Evolutionary conservation across 2,888 invertebrate genomes (phyloP).

Genomic region (Augiades crinisus): DNA sequence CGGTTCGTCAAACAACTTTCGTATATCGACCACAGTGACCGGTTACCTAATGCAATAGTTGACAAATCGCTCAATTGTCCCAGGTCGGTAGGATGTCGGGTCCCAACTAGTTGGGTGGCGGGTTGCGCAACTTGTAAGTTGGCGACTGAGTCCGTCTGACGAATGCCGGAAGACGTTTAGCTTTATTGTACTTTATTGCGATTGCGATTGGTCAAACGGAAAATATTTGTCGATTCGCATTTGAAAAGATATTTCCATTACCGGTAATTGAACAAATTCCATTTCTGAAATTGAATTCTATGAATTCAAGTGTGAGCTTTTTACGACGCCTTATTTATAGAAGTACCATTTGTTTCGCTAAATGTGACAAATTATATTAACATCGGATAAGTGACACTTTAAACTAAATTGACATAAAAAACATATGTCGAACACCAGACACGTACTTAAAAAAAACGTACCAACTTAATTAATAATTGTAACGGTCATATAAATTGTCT

Average conservation of each 20-base stretch:
- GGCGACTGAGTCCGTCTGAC: slow-evolving; percentile 55
- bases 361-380: background rate
- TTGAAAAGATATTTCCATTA: slow-evolving; percentile 44
- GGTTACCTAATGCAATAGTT: slow-evolving; percentile 69
- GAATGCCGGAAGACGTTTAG: slow-evolving; percentile 72
- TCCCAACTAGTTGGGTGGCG: slow-evolving; percentile 64
- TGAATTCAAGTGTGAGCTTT: background rate
- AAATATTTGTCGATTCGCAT: slow-evolving; percentile 50
- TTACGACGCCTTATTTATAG: background rate
- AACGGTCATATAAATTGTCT: too few relatives aligned
- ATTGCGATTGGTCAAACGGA: slow-evolving; percentile 62
- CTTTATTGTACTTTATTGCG: slow-evolving; percentile 70
- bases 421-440: too few relatives aligned
- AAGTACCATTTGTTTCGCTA: background rate
- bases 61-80: slow-evolving; percentile 80
- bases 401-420: too few relatives aligned
- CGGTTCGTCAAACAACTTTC: slow-evolving; percentile 29
- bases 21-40: slow-evolving; percentile 52
- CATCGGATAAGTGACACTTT: too few relatives aligned
- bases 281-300: slow-evolving; percentile 30
- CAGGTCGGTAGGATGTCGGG: slow-evolving; percentile 52
- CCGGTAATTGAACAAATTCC: slow-evolving; percentile 23
- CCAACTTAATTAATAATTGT: too few relatives aligned
- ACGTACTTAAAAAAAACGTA: too few relatives aligned
- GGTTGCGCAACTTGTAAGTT: slow-evolving; percentile 55